Percentiles rank a stretch among this genome's conserved stretches.
Evolutionary conservation across 1,140 invertebrate genomes (phyloP).

Genomic region (Aporrectodea caliginosa): DNA sequence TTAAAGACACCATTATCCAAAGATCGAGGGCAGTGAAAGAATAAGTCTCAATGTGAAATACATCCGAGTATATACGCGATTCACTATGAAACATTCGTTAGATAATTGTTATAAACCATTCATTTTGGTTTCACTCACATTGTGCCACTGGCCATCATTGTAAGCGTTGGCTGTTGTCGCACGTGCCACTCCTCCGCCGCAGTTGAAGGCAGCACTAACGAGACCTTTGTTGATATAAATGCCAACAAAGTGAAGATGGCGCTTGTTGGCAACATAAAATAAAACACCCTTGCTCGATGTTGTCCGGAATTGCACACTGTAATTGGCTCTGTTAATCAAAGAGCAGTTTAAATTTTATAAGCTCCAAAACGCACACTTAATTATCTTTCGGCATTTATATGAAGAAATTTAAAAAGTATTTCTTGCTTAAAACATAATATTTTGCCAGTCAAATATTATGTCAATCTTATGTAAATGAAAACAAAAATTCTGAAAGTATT

Average conservation of each 20-base stretch:
- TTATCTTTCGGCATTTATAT: too few species aligned
- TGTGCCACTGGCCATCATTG: conserved; percentile 86
- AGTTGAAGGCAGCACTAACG: conserved; percentile 69
- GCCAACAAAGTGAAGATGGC: conserved; percentile 72
- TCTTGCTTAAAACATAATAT: too few species aligned
- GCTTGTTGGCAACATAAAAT: conserved; percentile 71
- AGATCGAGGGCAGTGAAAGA: neutral
- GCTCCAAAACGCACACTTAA: too few species aligned
- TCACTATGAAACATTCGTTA: too few species aligned
- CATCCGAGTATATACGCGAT: too few species aligned
- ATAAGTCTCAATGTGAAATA: neutral
- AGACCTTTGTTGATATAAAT: conserved; percentile 74
- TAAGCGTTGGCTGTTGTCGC: conserved; percentile 59
- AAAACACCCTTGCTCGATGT: conserved; percentile 72
- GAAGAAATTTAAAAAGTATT: too few species aligned
- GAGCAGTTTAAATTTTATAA: neutral
- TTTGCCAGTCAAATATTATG: too few species aligned
- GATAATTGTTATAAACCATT: neutral
- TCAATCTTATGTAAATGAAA: too few species aligned
- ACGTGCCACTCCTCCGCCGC: conserved; percentile 65
- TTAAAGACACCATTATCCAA: neutral
- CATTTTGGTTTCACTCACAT: conserved; percentile 38
- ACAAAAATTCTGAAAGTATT: too few species aligned
- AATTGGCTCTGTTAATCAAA: conserved; percentile 57
- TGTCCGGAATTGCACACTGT: conserved; percentile 79